Evolutionary conservation across 2,888 invertebrate genomes (phyloP).

Genomic region (Sesia bembeciformis): DNA sequence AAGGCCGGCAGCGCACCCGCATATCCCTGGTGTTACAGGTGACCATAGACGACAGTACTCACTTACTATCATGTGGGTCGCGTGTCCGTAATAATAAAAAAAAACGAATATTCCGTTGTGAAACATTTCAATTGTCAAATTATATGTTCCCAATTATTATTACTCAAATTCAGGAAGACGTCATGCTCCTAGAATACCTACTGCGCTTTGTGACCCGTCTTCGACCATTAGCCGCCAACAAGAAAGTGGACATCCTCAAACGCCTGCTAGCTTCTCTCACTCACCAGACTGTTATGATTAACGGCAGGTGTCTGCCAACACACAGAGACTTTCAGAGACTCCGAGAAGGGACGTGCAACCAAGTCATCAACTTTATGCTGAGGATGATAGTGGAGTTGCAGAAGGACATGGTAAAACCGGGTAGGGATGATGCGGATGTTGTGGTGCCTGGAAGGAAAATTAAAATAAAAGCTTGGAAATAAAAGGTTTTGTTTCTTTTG

Average conservation of each 20-base stretch:
- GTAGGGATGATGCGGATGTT: slow-evolving; percentile 51
- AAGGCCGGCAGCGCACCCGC: too few species aligned
- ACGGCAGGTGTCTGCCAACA: slow-evolving; percentile 47
- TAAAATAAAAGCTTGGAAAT: slow-evolving; percentile 66
- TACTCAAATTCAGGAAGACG: slow-evolving; percentile 70
- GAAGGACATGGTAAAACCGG: slow-evolving; percentile 54
- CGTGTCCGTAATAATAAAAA: too few species aligned
- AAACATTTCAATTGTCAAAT: not conserved
- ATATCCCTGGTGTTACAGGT: too few species aligned
- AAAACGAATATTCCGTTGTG: not conserved
- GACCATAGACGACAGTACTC: too few species aligned
- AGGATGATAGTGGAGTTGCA: slow-evolving; percentile 65
- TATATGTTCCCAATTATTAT: not conserved
- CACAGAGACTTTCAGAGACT: slow-evolving; percentile 58
- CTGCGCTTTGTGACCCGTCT: slow-evolving; percentile 80
- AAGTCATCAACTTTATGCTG: slow-evolving; percentile 68
- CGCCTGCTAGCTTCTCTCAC: slow-evolving; percentile 79
- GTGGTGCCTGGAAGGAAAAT: slow-evolving; percentile 39
- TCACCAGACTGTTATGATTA: slow-evolving; percentile 74
- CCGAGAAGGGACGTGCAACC: slow-evolving; percentile 72
- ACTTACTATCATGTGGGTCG: too few species aligned
- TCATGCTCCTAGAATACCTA: slow-evolving; percentile 82
- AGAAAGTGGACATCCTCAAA: slow-evolving; percentile 76
- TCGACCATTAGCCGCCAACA: slow-evolving; percentile 75
- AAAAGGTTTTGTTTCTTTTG: slow-evolving; percentile 6